phyloP scores from a whole-genome alignment of 2,113 vertebrate genomes.

The Carollia perspicillata region DNA sequence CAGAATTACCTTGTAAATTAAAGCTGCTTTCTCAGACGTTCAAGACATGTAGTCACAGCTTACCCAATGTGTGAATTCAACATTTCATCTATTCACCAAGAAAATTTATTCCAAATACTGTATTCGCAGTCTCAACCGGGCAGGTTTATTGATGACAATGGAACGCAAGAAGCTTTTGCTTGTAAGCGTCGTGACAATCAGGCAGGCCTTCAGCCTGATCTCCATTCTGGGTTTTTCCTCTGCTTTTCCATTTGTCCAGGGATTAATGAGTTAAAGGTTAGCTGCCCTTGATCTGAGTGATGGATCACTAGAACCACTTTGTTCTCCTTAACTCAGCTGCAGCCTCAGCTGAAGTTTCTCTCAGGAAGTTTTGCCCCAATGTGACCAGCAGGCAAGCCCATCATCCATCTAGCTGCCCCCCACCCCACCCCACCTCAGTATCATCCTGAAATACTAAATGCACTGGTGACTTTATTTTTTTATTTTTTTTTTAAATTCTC shows the following conservation, averaged over 20 bases:
- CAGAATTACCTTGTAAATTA: slow-evolving; percentile 51
- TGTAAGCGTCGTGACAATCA: rapidly evolving
- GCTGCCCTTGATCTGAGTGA: not conserved
- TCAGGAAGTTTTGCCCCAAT: not conserved
- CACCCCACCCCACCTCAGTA: no score
- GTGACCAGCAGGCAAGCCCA: not conserved
- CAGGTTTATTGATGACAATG: not conserved
- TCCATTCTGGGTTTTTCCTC: not conserved
- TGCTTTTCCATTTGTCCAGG: not conserved
- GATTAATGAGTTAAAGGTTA: not conserved
- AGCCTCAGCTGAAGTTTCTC: not conserved
- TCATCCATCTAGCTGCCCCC: no score
- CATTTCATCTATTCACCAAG: not conserved
- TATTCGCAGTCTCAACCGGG: not conserved
- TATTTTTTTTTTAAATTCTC: no score
- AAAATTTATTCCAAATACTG: not conserved
- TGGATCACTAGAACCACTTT: not conserved
- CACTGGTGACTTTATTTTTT: not conserved
- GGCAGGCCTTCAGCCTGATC: not conserved
- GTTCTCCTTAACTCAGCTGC: not conserved
- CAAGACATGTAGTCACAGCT: not conserved
- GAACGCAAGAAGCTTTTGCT: not conserved
- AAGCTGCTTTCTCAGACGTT: slow-evolving; percentile 38
- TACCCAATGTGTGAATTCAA: not conserved
- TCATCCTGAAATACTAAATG: not conserved